phyloP scores from a whole-genome alignment of 2,113 vertebrate genomes.

The Lophochroa leadbeateri region DNA sequence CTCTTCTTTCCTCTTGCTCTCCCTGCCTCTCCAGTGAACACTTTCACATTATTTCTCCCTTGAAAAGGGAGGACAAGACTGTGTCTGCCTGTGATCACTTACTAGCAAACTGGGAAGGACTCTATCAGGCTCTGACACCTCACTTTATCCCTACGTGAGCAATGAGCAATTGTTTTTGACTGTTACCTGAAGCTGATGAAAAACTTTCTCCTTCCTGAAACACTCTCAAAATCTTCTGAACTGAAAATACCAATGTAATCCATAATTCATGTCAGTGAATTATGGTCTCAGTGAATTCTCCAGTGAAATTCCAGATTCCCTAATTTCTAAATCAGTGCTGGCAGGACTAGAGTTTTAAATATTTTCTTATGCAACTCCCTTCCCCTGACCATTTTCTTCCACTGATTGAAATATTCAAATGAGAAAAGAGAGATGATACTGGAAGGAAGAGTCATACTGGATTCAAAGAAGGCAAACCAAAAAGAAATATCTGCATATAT shows the following conservation, averaged over 20 bases:
- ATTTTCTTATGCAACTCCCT: neutral
- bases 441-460: neutral
- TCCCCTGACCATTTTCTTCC: neutral
- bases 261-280: neutral
- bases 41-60: neutral
- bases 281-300: neutral
- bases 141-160: neutral
- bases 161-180: neutral
- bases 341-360: neutral
- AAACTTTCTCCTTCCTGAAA: neutral
- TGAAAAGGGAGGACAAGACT: neutral
- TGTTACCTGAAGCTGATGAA: neutral
- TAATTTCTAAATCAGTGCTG: neutral
- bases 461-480: neutral
- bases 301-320: neutral
- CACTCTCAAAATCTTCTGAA: neutral
- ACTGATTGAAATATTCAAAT: neutral
- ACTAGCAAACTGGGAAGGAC: neutral
- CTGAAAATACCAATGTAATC: neutral
- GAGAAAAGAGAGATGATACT: neutral
- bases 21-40: neutral
- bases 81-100: neutral
- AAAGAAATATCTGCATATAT: neutral
- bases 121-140: neutral
- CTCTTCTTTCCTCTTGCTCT: neutral